Evolutionary conservation across 2,113 vertebrate species (phyloP), one percentile per base, ranked within the genome.

Genomic region (Calypte anna): DNA sequence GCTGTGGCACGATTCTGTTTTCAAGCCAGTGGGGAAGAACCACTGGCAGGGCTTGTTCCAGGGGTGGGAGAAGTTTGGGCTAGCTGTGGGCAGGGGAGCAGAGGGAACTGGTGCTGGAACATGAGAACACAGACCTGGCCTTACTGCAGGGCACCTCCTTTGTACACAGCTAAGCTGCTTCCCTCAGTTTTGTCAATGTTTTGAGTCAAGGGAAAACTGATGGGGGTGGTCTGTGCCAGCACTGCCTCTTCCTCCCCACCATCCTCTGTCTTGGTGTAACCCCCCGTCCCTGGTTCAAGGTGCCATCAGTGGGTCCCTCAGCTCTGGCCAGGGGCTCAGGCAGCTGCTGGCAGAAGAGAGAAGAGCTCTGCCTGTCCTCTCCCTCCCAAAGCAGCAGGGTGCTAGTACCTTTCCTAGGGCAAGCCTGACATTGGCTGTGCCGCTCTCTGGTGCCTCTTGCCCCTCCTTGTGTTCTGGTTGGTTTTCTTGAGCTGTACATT

Each of bases 401-500:
- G 28, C 51, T 48, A 69, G 59, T 0, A 0, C 46, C 75, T 63
- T 82, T 59, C 36, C 54, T 1, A 2, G 38, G n/a, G 31, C 0
- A 5, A 68, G 50, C 79, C 44, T 55, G 48, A 21, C 93, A 70
- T 66, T 2, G 7, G 43, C 86, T 88, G 72, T 78, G 33, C 84
- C 17, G 6, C 48, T 81, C 63, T 10, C 12, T 88, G 50, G 67
- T 74, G 69, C 78, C 75, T 88, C 82, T 83, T 85, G 50, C 82
- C 75, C 68, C 25, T 90, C 82, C 67, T 87, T 0, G 73, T 95
- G 91, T 94, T 94, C 82, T 91, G 90, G 74, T 94, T 0, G 3
- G 88, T 91, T 95, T 95, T 94, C 83, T 88, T 86, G 90, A 91
- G 88, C 83, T 96, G 93, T 96, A 90, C 95, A 76, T 85, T 91